These are phyloP conservation scores for Microctenopoma steveboyesi DNA, from an alignment of 2,797 vertebrate species.

Conservation along the genomic window DNA sequence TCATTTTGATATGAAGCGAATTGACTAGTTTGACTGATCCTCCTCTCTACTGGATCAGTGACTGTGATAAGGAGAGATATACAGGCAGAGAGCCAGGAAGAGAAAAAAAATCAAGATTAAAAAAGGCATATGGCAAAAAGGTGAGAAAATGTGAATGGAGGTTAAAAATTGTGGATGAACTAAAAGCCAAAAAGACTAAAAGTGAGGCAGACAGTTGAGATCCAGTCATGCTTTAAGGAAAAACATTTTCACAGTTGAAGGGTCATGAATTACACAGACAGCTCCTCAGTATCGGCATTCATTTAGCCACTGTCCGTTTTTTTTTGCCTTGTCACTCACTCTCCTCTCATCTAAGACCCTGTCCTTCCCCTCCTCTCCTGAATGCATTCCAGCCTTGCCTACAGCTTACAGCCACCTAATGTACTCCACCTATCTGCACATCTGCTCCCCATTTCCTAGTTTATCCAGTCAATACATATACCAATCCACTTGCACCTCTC, in stretches of 20 bases:
- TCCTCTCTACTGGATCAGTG: slow-evolving; percentile 42
- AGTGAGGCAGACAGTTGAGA: slow-evolving; percentile 26
- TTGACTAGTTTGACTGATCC: slow-evolving; percentile 58
- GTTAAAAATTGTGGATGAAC: slow-evolving; percentile 29
- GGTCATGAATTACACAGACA: background rate
- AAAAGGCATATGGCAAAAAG: background rate
- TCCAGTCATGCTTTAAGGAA: slow-evolving; percentile 6
- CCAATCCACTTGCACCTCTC: too few species aligned
- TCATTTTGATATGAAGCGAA: slow-evolving; percentile 56
- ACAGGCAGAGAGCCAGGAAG: slow-evolving; percentile 28
- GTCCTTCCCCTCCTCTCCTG: background rate
- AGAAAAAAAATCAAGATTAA: slow-evolving; percentile 32
- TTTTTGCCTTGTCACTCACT: background rate
- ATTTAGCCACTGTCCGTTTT: background rate
- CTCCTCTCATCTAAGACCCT: too few species aligned
- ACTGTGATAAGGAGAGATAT: slow-evolving; percentile 36
- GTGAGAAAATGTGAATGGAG: slow-evolving; percentile 14
- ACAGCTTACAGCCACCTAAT: background rate
- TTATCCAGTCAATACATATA: background rate
- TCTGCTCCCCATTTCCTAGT: background rate
- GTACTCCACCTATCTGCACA: background rate
- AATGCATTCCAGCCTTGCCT: background rate
- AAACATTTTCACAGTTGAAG: slow-evolving; percentile 1
- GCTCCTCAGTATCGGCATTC: background rate
- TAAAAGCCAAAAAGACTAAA: slow-evolving; percentile 24